phyloP scores from a whole-genome alignment of 2,888 invertebrate species.

The Hydriomena furcata region DNA sequence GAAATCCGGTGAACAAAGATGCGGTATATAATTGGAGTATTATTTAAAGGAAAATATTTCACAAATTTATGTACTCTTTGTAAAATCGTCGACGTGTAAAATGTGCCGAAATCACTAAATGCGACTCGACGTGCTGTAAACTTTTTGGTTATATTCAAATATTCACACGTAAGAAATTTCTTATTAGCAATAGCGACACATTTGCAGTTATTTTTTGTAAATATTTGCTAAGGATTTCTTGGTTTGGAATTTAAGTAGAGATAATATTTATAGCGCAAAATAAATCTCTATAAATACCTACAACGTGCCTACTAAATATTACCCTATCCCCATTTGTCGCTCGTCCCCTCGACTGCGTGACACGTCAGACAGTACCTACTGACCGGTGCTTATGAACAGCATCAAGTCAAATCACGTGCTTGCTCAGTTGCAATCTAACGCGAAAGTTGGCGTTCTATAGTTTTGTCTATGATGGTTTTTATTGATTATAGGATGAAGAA shows the following conservation, averaged over 20 bases:
- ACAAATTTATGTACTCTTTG: too few species aligned
- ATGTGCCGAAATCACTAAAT: slow-evolving; percentile 43
- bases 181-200: too few species aligned
- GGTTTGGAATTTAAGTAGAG: too few species aligned
- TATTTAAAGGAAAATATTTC: too few species aligned
- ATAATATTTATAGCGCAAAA: slow-evolving; percentile 11
- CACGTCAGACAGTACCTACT: slow-evolving; percentile 1
- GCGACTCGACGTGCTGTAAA: slow-evolving; percentile 41
- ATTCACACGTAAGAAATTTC: too few species aligned
- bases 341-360: background rate
- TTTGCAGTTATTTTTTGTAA: too few species aligned
- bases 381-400: slow-evolving; percentile 1
- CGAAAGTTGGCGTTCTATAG: background rate
- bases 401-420: slow-evolving; percentile 5
- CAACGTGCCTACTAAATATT: background rate
- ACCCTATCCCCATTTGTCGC: background rate
- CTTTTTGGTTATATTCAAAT: slow-evolving; percentile 33
- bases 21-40: too few species aligned
- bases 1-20: slow-evolving; percentile 35
- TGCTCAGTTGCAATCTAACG: background rate
- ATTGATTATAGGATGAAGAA: slow-evolving; percentile 13
- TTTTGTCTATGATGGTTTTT: background rate
- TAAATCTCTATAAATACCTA: too few species aligned
- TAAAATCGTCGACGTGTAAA: too few species aligned
- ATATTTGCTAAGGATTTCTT: too few species aligned